These are phyloP conservation scores for Mesocricetus auratus DNA, from an alignment of 2,113 vertebrate species.

Conservation along the genomic window DNA sequence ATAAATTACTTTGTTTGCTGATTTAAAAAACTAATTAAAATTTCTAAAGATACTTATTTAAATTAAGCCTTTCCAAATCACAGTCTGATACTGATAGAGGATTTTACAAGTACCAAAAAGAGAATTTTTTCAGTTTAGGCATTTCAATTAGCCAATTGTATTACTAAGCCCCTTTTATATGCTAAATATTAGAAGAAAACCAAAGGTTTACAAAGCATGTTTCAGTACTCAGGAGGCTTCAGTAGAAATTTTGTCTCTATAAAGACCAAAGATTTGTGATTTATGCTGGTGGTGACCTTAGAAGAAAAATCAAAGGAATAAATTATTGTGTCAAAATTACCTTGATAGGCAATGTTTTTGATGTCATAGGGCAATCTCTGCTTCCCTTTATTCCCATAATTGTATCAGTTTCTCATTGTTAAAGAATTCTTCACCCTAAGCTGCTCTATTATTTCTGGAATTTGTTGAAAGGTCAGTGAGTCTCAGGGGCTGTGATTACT, in stretches of 20 bases:
- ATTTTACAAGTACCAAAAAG: slow-evolving; percentile 49
- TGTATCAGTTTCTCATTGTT: slow-evolving; percentile 86
- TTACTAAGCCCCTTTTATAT: slow-evolving; percentile 69
- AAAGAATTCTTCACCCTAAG: slow-evolving; percentile 86
- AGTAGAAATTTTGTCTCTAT: slow-evolving; percentile 61
- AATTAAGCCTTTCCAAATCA: slow-evolving; percentile 70
- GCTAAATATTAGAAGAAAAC: slow-evolving; percentile 45
- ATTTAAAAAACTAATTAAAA: slow-evolving; percentile 20
- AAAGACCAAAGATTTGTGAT: slow-evolving; percentile 71
- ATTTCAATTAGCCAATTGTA: slow-evolving; percentile 55
- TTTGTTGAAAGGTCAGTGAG: slow-evolving; percentile 92
- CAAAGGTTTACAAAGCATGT: slow-evolving; percentile 40
- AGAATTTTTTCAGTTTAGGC: slow-evolving; percentile 43
- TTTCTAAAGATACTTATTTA: slow-evolving; percentile 25
- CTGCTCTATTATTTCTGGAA: slow-evolving; percentile 90
- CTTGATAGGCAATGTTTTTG: slow-evolving; percentile 78
- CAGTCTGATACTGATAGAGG: slow-evolving; percentile 34
- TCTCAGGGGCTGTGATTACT: slow-evolving; percentile 92
- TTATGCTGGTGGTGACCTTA: slow-evolving; percentile 61
- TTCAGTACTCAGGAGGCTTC: slow-evolving; percentile 49
- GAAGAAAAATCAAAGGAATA: slow-evolving; percentile 79
- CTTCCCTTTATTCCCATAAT: slow-evolving; percentile 83
- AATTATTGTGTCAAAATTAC: slow-evolving; percentile 82
- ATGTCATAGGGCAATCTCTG: slow-evolving; percentile 78
- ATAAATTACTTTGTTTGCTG: neutral